These are phyloP conservation scores for Chrysolina americana DNA, from an alignment of 2,888 invertebrate genomes.

Conservation along the genomic window DNA sequence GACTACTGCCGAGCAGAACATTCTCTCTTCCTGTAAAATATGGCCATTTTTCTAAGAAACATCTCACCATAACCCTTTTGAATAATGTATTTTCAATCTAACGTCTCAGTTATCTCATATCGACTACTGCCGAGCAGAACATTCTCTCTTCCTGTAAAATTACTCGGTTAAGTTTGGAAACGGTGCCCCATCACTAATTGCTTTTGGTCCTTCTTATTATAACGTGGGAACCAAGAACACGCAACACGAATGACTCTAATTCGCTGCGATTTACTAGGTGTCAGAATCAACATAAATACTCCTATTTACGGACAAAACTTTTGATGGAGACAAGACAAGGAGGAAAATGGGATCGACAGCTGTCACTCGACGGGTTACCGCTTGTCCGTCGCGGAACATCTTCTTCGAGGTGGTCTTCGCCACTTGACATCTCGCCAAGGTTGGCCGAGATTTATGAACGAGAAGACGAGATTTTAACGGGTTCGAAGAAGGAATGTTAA, in stretches of 20 bases:
- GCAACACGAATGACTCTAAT: conserved; percentile 8
- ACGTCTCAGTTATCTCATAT: too few species aligned
- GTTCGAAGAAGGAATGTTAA: conserved; percentile 47
- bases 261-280: conserved; percentile 18
- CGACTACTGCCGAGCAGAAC: neutral
- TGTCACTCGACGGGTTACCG: conserved; percentile 65
- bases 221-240: conserved; percentile 10
- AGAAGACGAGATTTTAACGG: conserved; percentile 40
- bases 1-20: neutral
- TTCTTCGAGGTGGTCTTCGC: conserved; percentile 64
- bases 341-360: conserved; percentile 57
- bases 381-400: conserved; percentile 61
- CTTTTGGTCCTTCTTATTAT: neutral
- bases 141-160: neutral
- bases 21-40: neutral
- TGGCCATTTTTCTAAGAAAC: too few species aligned
- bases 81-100: too few species aligned
- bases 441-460: conserved; percentile 47
- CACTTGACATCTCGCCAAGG: conserved; percentile 49
- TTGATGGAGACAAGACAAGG: conserved; percentile 26
- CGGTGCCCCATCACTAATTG: conserved; percentile 4
- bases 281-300: conserved; percentile 19
- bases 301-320: conserved; percentile 11
- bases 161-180: neutral
- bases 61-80: too few species aligned